Base-by-base conservation (phyloP, 1,140 invertebrate genomes). In the Pseudomyrmex cubaensis region DNA sequence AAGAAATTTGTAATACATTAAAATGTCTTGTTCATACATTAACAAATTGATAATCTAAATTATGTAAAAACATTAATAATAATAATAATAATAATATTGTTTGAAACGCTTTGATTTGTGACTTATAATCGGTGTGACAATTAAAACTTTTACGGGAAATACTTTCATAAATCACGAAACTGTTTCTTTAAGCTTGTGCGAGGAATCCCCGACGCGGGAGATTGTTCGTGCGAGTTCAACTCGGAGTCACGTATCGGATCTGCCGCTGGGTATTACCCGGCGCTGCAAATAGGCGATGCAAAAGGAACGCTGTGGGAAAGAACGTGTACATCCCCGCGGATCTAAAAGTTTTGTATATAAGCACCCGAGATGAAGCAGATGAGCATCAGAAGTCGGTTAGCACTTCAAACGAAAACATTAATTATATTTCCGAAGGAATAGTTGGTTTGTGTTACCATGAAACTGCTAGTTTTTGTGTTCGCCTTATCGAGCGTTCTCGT, bases 361-460 rank as follows among this genome's bases (percentile, higher is more conserved):
- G 66, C 66, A 13, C 15, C n/a, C 44, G 76, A 59, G 10, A 3
- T 13, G 35, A 25, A 4, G 8, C 22, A 46, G 46, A 80, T 54
- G 72, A 17, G 76, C 76, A 80, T 78, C 76, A 80, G 20, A 80
- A 80, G 66, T 61, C 1, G 66, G 46, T 80, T 35, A 10, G 3
- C 15, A 72, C 20, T 80, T 72, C 20, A 61, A 80, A 20, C 44
- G 20, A 20, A 20, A 59, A 50, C 66, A 80, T 78, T 59, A n/a
- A 52, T 7, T 46, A 69, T 20, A 13, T 59, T 59, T 17, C 9
- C 10, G 72, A 44, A 50, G 2, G 7, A 72, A 50, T 20, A 80
- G 17, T 66, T 54, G 22, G 35, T 5, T 20, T 22, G 13, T n/a
- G 22, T 80, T 54, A 72, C 20, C 15, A 80, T 80, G 76, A 80